These are phyloP conservation scores for Nomada fucata DNA, from an alignment of 2,888 invertebrate species.

Conservation along the genomic window DNA sequence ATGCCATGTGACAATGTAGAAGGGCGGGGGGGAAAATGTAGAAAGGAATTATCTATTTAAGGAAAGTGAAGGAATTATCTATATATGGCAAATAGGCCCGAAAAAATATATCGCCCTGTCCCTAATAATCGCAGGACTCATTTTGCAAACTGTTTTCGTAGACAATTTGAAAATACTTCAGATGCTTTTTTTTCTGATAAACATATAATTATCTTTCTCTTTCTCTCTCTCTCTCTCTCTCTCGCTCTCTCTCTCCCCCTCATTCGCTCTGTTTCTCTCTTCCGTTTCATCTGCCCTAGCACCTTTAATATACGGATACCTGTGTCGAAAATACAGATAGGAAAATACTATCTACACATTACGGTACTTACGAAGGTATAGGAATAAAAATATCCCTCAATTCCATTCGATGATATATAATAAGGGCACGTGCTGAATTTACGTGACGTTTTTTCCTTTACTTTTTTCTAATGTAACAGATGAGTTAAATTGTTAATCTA, in stretches of 20 bases:
- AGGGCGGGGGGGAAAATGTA: background rate
- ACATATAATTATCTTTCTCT: conserved; percentile 1
- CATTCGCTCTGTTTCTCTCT: conserved; percentile 1
- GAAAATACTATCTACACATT: conserved; percentile 49
- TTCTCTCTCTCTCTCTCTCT: background rate
- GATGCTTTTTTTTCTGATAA: conserved; percentile 7
- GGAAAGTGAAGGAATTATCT: background rate
- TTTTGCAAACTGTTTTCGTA: conserved; percentile 29
- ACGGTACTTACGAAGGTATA: conserved; percentile 34
- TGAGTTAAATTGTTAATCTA: conserved; percentile 20
- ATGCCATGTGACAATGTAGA: conserved; percentile 13
- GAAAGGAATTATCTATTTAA: background rate
- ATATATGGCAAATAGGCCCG: conserved; percentile 46
- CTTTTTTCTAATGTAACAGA: background rate
- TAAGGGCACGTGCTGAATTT: conserved; percentile 45
- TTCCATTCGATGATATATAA: conserved; percentile 47
- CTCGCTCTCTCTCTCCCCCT: background rate
- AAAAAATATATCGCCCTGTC: conserved; percentile 47
- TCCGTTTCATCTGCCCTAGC: conserved; percentile 37
- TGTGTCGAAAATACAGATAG: conserved; percentile 43
- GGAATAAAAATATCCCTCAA: conserved; percentile 47
- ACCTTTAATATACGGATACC: conserved; percentile 45
- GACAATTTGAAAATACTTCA: conserved; percentile 38
- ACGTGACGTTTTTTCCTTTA: background rate
- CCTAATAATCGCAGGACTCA: conserved; percentile 67